These are phyloP conservation scores for Suricata suricatta DNA, from an alignment of 2,113 vertebrate species.

Conservation along the genomic window DNA sequence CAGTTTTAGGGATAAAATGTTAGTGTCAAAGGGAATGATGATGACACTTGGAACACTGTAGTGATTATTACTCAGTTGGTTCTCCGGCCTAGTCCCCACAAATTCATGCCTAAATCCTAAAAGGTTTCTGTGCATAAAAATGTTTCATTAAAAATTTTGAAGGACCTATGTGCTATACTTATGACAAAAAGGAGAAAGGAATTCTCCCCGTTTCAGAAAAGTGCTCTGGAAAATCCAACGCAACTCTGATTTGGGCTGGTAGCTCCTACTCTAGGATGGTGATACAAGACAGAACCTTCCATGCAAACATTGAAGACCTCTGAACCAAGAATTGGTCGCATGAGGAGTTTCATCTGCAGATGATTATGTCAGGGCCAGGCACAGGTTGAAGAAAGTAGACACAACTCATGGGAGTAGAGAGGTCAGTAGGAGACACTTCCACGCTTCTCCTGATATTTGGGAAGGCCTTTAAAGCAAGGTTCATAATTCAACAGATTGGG, in stretches of 20 bases:
- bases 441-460: not conserved
- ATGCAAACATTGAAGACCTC: not conserved
- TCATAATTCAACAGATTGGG: not conserved
- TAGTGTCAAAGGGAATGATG: not conserved
- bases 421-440: not conserved
- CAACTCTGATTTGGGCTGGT: not conserved
- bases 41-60: not conserved
- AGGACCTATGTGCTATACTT: not conserved
- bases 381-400: not conserved
- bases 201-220: not conserved
- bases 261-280: not conserved
- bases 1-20: slow-evolving; percentile 7
- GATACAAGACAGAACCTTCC: not conserved
- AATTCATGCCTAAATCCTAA: not conserved
- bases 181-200: not conserved
- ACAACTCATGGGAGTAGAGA: not conserved
- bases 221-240: slow-evolving; percentile 1
- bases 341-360: not conserved
- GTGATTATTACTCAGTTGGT: not conserved
- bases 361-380: not conserved
- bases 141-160: not conserved
- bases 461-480: slow-evolving; percentile 3
- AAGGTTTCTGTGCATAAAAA: slow-evolving; percentile 31
- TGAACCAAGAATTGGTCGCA: not conserved
- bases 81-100: not conserved